phyloP scores from a whole-genome alignment of 2,797 vertebrate genomes.

The Nyctalus aviator region DNA sequence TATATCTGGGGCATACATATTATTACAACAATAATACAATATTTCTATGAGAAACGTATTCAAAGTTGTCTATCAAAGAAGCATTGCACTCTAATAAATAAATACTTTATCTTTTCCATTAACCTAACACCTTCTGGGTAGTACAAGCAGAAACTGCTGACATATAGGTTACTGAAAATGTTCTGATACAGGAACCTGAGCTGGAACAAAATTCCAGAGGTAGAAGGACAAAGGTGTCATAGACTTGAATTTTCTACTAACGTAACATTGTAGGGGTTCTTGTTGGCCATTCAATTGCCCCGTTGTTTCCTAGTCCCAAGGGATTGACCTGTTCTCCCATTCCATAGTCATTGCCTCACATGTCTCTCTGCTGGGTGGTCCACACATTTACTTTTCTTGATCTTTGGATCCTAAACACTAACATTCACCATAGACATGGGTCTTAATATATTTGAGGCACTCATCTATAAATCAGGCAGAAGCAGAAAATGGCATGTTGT shows the following conservation, averaged over 20 bases:
- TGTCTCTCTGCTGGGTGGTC: neutral
- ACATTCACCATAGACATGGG: neutral
- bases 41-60: neutral
- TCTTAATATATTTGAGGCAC: neutral
- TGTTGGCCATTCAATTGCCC: neutral
- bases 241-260: neutral
- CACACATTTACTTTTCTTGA: neutral
- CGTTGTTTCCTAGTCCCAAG: neutral
- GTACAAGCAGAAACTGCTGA: neutral
- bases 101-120: neutral
- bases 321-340: neutral
- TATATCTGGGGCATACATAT: neutral
- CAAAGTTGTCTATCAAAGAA: constrained; percentile 7
- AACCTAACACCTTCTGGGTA: neutral
- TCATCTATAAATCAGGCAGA: neutral
- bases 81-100: neutral
- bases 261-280: neutral
- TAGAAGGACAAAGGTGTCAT: neutral
- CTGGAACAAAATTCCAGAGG: neutral
- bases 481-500: neutral
- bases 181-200: neutral
- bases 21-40: neutral
- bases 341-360: too few species aligned
- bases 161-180: neutral
- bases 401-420: neutral